Evolutionary conservation across 1,140 invertebrate genomes (phyloP), one percentile per base, ranked within the genome.

Genomic region (Mamestra configurata): DNA sequence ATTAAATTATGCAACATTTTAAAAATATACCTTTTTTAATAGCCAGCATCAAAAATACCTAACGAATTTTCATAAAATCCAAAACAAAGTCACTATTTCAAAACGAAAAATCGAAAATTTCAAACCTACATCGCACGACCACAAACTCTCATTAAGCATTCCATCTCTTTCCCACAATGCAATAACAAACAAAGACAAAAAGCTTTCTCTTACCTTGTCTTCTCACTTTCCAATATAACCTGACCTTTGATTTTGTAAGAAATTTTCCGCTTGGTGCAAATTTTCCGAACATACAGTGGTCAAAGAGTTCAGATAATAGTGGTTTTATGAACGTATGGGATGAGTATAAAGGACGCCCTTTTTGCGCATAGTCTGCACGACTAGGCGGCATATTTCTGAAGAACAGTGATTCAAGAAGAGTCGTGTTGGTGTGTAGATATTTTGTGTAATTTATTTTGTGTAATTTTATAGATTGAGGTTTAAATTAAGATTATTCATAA

Each of bases 351-450:
- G 88, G 90, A 91, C 90, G 89, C 86, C 89, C 92, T 94, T 94
- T 94, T 94, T 94, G 93, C 91, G 90, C 85, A 91, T 92, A 92
- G 93, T 94, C 93, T 94, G 92, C 90, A 83, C 87, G 88, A 89
- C 90, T 93, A 93, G 92, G 92, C 91, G 90, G 93, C 92, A 94
- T 91, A 94, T 93, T 93, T 93, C 87, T 88, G 88, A 79, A 59
- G 84, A 70, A 89, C 84, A 90, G 4, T 31, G 81, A 82, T 7
- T n/a, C n/a, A 0, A 0, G 40, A 84, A 64, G 88, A 92, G 88
- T 51, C 0, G 79, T 51, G 24, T 71, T 51, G 0, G 0, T 13
- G 11, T 18, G 24, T 22, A 0, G 22, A 40, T 10, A 35, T 18
- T 27, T 57, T 73, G n/a, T 53, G 1, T 0, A 37, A 7, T 15